These are phyloP conservation scores for Rhinophrynus dorsalis DNA, from an alignment of 2,797 vertebrate genomes.

Conservation along the genomic window DNA sequence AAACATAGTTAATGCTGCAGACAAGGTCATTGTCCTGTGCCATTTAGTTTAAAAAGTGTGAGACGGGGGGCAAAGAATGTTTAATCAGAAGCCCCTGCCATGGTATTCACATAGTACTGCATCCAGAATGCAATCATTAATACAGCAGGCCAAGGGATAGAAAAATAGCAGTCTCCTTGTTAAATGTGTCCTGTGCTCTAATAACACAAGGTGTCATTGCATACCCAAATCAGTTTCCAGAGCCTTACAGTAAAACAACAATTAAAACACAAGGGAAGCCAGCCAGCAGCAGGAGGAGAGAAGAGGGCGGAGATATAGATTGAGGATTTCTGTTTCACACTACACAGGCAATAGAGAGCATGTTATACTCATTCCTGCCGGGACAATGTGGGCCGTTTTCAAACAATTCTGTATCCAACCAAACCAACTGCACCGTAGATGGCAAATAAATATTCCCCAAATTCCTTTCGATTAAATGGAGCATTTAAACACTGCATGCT, in stretches of 20 bases:
- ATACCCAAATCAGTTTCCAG: conserved; percentile 75
- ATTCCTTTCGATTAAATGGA: too few species aligned
- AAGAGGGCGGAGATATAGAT: background rate
- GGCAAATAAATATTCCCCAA: too few species aligned
- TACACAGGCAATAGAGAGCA: conserved; percentile 28
- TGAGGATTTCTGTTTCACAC: background rate
- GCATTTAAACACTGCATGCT: too few species aligned
- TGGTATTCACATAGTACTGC: background rate
- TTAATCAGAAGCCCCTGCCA: background rate
- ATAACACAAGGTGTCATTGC: conserved; percentile 77
- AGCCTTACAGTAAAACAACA: conserved; percentile 66
- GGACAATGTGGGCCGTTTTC: too few species aligned
- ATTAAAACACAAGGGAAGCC: conserved; percentile 67
- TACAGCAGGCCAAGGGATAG: background rate
- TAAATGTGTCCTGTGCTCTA: conserved; percentile 62
- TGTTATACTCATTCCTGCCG: too few species aligned
- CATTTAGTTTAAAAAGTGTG: too few species aligned
- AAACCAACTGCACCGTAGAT: too few species aligned
- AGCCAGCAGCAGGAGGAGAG: conserved; percentile 52
- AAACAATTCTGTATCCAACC: too few species aligned
- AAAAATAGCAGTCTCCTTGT: conserved; percentile 3
- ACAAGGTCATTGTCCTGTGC: too few species aligned
- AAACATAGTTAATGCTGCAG: too few species aligned
- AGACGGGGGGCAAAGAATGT: too few species aligned
- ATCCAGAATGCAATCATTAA: background rate